Conservation (phyloP, 2,113 vertebrate species). For the Aegypius monachus region DNA sequence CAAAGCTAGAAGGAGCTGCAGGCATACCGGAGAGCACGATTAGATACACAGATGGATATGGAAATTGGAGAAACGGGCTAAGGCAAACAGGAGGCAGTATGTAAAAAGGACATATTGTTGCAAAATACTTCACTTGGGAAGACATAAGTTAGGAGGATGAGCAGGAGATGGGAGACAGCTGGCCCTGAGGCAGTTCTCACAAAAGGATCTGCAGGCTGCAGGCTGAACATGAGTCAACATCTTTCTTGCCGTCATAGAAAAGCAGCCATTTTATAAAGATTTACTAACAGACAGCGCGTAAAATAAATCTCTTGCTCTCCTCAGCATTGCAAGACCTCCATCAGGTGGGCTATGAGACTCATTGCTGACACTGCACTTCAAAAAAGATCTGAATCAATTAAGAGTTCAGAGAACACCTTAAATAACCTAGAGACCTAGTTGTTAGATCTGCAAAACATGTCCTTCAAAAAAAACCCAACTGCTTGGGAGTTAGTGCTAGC, state of each 20-base stretch:
- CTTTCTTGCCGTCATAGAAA: neutral
- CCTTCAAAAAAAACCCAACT: neutral
- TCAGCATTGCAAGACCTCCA: neutral
- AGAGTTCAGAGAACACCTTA: neutral
- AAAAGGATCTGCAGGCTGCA: neutral
- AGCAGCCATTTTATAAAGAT: neutral
- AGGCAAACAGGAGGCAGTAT: neutral
- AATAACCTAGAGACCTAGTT: neutral
- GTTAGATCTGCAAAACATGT: neutral
- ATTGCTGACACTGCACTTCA: neutral
- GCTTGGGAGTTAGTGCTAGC: neutral
- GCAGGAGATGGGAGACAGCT: neutral
- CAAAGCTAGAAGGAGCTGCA: neutral
- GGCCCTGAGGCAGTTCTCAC: neutral
- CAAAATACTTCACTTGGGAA: slow-evolving; percentile 13
- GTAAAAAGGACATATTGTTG: slow-evolving; percentile 2
- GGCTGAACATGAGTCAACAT: slow-evolving; percentile 13
- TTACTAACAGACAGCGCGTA: neutral
- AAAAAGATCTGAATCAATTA: neutral
- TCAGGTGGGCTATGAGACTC: neutral
- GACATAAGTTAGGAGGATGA: neutral
- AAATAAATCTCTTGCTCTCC: neutral
- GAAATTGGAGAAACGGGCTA: neutral
- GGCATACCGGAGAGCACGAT: neutral
- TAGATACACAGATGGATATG: neutral